These are phyloP conservation scores for Pseudorhiza aurosa DNA, from an alignment of 30 jellyfish, hydroid and myxozoan genomes.

Conservation along the genomic window DNA sequence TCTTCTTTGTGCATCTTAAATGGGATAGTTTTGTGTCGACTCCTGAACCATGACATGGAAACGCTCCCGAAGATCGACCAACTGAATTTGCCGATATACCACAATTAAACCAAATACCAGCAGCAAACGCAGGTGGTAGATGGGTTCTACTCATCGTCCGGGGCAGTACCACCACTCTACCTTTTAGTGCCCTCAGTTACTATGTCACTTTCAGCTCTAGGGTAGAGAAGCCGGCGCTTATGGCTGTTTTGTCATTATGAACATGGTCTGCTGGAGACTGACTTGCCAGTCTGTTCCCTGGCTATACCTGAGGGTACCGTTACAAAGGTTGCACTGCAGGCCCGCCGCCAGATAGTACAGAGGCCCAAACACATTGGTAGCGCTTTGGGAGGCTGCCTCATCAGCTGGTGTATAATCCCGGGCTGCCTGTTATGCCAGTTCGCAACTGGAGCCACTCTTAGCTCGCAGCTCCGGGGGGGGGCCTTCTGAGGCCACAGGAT, in stretches of 20 bases:
- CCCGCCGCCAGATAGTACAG: neutral
- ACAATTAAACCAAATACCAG: no score
- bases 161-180: neutral
- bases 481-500: slow-evolving; percentile 4
- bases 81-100: no score
- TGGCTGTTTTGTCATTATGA: neutral
- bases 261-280: neutral
- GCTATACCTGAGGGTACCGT: slow-evolving; percentile 5
- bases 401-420: slow-evolving; percentile 4
- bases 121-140: no score
- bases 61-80: no score
- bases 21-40: no score
- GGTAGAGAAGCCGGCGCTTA: neutral
- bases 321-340: slow-evolving; percentile 1
- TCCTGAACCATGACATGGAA: no score
- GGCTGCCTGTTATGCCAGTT: neutral
- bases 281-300: neutral
- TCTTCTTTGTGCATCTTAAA: no score
- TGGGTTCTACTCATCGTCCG: no score
- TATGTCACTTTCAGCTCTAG: neutral
- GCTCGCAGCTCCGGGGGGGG: slow-evolving; percentile 5
- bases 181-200: neutral
- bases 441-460: slow-evolving; percentile 3
- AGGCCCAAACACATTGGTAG: neutral
- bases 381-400: neutral